phyloP scores from a whole-genome alignment of 2,888 invertebrate genomes.

The Lasioglossum calceatum region DNA sequence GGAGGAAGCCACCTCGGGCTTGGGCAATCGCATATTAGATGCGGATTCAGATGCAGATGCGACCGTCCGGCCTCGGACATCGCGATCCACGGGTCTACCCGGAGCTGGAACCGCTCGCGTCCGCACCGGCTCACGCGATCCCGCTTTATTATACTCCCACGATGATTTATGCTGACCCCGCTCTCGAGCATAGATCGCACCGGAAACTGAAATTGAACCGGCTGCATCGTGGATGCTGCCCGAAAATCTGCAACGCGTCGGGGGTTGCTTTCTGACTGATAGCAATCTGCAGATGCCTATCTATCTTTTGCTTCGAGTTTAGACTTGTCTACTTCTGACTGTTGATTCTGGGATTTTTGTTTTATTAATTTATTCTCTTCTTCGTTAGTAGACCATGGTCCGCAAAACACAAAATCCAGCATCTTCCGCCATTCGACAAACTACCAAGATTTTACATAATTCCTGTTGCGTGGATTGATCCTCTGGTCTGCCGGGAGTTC shows the following conservation, averaged over 20 bases:
- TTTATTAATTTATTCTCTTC: not conserved
- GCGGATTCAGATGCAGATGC: slow-evolving; percentile 47
- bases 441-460: not conserved
- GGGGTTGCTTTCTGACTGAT: not conserved
- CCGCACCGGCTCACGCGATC: slow-evolving; percentile 35
- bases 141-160: slow-evolving; percentile 79
- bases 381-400: not conserved
- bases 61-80: slow-evolving; percentile 19
- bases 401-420: too few relatives aligned
- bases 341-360: not conserved
- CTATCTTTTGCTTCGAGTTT: not conserved
- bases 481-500: not conserved
- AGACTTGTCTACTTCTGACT: not conserved
- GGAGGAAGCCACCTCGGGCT: slow-evolving; percentile 62
- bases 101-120: slow-evolving; percentile 36
- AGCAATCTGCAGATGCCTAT: not conserved
- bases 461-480: not conserved
- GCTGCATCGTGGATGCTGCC: not conserved
- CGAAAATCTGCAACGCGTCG: not conserved
- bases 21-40: slow-evolving; percentile 60
- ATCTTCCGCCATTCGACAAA: not conserved
- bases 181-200: not conserved
- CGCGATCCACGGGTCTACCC: slow-evolving; percentile 33
- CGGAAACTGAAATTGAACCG: not conserved
- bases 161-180: slow-evolving; percentile 79